Evolutionary conservation across 2,888 invertebrate species (phyloP), one percentile per base, ranked within the genome.

Genomic region (Magallana nippona): DNA sequence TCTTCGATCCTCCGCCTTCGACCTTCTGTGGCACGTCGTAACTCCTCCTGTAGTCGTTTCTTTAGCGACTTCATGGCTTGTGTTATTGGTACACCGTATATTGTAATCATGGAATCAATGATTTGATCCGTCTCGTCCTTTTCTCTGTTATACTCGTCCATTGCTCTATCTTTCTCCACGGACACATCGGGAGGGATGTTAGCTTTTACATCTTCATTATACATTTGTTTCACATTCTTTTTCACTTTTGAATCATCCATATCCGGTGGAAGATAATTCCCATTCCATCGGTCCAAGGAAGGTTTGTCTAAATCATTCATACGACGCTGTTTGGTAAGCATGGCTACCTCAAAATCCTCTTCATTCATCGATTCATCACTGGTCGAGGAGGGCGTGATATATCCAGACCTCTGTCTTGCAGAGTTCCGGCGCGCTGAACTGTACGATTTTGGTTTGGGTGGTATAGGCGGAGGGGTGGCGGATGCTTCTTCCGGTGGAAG

Each of bases 1-100:
- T 95, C 94, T 85, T 95, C 95, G 63, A 95, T 91, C 60, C 93
- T 90, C 60, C 93, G 90, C 81, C 94, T 92, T 77, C 95, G 88
- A 19, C 93, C 92, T 56, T 91, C 92, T 11, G 95, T 93, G 44
- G 94, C 95, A 84, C 95, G 93, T 82, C 94, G 91, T 83, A 95
- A 90, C 86, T 95, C 95, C 86, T 95, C 95, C 86, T 95, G 95
- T 82, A 95, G 91, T 77, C 94, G 87, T 83, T 91, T 91, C 85
- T 94, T 94, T 63, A 93, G 86, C 8, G 92, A 92, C 88, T 92
- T 93, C 90, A 94, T 92, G 10, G 93, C 93, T 78, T 92, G 89
- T 3, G 93, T 93, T 55, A 94, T 93, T 15, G 92, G 92, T 13
- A 92, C 90, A 63, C 93, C 94, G 81, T 93, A 92, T 83, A 94